These are phyloP conservation scores for Molorchus minor DNA, from an alignment of 2,888 invertebrate species.

Conservation along the genomic window DNA sequence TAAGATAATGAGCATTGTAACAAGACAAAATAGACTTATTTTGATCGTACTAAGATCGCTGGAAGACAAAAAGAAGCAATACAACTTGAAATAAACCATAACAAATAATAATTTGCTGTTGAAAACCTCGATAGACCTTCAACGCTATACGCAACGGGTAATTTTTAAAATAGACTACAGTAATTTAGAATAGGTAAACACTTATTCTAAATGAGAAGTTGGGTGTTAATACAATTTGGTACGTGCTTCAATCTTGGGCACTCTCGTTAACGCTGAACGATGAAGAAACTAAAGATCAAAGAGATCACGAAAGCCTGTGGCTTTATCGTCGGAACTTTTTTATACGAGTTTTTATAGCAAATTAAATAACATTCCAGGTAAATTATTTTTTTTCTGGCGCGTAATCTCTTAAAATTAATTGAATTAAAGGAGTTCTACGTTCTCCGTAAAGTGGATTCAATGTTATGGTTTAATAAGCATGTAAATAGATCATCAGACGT, in stretches of 20 bases:
- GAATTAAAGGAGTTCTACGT: background rate
- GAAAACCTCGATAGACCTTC: too few species aligned
- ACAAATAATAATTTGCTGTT: too few species aligned
- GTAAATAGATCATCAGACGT: background rate
- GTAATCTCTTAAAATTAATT: background rate
- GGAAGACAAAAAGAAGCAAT: too few species aligned
- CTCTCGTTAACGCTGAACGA: background rate
- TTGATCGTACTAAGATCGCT: too few species aligned
- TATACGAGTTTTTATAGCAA: constrained; percentile 4
- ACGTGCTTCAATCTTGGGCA: constrained; percentile 7
- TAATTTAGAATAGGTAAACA: background rate
- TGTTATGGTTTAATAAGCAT: constrained; percentile 1
- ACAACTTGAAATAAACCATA: too few species aligned
- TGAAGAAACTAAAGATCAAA: background rate
- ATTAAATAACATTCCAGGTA: constrained; percentile 18
- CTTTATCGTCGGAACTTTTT: constrained; percentile 4
- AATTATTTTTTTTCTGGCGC: background rate
- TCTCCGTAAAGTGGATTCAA: background rate
- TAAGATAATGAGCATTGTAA: too few species aligned
- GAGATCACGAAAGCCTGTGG: constrained; percentile 17
- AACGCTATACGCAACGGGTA: constrained; percentile 3
- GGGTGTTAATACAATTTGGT: constrained; percentile 13
- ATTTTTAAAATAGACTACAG: constrained; percentile 2
- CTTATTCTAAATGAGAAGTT: constrained; percentile 5
- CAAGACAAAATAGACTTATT: too few species aligned